These are phyloP conservation scores for Coregonus clupeaformis DNA, from an alignment of 2,113 vertebrate species.

Conservation along the genomic window DNA sequence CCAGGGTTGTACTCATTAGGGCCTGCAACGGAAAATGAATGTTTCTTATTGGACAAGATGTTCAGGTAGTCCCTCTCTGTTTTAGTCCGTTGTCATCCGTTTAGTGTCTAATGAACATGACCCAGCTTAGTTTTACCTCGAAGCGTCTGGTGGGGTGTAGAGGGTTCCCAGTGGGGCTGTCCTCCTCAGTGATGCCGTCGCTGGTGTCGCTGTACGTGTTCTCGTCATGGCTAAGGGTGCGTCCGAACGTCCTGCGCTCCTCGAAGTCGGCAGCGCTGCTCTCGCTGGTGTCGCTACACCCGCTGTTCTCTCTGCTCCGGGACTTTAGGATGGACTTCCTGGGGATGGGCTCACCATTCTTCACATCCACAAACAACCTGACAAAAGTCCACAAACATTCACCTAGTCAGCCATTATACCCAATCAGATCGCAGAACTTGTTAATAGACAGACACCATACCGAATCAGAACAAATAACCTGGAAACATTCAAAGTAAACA, in stretches of 20 bases:
- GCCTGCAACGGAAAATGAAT: too few relatives aligned
- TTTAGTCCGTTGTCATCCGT: too few relatives aligned
- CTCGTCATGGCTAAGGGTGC: conserved; percentile 77
- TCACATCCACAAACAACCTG: conserved; percentile 94
- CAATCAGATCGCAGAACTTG: background rate
- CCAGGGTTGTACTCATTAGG: background rate
- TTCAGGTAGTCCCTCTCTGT: too few relatives aligned
- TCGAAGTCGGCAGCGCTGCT: conserved; percentile 84
- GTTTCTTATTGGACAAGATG: too few relatives aligned
- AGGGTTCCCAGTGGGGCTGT: conserved; percentile 62
- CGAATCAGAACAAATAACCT: background rate
- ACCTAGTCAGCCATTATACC: background rate
- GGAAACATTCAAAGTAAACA: background rate
- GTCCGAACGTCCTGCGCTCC: conserved; percentile 77
- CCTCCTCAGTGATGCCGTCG: conserved; percentile 80
- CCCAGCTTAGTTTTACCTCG: conserved; percentile 51
- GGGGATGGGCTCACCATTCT: conserved; percentile 86
- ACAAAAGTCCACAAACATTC: background rate
- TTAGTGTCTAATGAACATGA: too few relatives aligned
- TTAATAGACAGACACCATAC: too few relatives aligned
- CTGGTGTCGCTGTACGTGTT: conserved; percentile 78
- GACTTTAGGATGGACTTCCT: conserved; percentile 97
- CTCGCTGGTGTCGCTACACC: conserved; percentile 90
- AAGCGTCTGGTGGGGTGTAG: conserved; percentile 64
- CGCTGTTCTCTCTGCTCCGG: conserved; percentile 95